A percentile compares a stretch with the other conserved stretches of the same genome.
phyloP scores from a whole-genome alignment of 2,797 vertebrate species.

The Halcyon leucocephala region DNA sequence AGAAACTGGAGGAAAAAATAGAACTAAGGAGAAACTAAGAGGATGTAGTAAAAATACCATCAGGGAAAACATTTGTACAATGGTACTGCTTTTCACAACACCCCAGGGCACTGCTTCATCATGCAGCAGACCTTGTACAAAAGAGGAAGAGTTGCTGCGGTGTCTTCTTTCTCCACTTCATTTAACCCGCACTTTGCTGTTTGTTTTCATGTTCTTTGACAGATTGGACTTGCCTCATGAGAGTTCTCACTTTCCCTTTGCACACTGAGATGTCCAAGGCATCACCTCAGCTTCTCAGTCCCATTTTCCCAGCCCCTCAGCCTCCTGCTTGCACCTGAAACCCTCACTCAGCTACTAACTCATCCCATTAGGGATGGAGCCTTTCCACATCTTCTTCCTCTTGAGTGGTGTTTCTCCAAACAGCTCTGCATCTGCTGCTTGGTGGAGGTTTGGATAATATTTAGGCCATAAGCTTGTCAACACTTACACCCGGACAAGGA shows the following conservation, averaged over 20 bases:
- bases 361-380: background rate
- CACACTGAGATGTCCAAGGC: background rate
- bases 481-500: background rate
- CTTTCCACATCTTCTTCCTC: background rate
- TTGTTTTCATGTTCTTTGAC: background rate
- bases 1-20: constrained; percentile 38
- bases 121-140: background rate
- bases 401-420: background rate
- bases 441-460: background rate
- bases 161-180: background rate
- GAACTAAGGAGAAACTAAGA: constrained; percentile 4
- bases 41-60: constrained; percentile 6
- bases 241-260: background rate
- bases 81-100: background rate
- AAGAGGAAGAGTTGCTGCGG: constrained; percentile 14
- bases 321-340: background rate
- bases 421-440: background rate
- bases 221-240: background rate
- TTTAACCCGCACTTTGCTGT: background rate
- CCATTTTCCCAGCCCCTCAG: background rate
- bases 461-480: background rate
- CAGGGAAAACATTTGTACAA: background rate
- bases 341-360: background rate
- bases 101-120: background rate
- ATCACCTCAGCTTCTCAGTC: accelerated